These are phyloP conservation scores for Xyrichtys novacula DNA, from an alignment of 2,797 vertebrate species.

Conservation along the genomic window DNA sequence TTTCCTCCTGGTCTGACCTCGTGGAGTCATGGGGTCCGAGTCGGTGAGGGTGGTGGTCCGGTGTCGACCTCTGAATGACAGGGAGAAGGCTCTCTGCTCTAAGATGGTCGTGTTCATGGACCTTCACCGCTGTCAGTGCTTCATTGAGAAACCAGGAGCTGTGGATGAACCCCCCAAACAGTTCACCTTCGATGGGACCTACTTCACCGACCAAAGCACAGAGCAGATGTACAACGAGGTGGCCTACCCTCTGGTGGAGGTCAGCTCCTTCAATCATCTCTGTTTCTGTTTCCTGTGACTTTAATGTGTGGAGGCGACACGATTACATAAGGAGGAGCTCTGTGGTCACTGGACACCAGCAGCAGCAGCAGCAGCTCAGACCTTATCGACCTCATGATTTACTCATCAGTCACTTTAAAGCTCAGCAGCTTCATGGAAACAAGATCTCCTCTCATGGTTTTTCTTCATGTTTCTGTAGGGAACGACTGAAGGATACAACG, in stretches of 20 bases:
- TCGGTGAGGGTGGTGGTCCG: constrained; percentile 90
- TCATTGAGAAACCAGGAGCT: constrained; percentile 84
- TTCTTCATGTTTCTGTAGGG: constrained; percentile 78
- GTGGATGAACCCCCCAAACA: constrained; percentile 87
- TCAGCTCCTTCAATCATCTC: constrained; percentile 56
- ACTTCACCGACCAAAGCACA: constrained; percentile 85
- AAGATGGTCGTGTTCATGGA: constrained; percentile 84
- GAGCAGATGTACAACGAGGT: constrained; percentile 94
- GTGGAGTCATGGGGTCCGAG: constrained; percentile 85
- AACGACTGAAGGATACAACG: constrained; percentile 92
- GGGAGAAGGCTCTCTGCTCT: constrained; percentile 85
- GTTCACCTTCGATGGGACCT: constrained; percentile 93
- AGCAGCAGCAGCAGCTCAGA: constrained; percentile 30
- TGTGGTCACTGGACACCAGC: constrained; percentile 66
- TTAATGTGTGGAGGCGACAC: constrained; percentile 4
- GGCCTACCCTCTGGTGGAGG: constrained; percentile 90
- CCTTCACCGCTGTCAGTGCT: constrained; percentile 85
- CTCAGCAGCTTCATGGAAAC: constrained; percentile 11
- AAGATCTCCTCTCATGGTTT: neutral
- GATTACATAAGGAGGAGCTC: constrained; percentile 1
- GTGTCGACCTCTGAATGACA: constrained; percentile 87
- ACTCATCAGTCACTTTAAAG: constrained; percentile 40
- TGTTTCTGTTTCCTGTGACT: neutral
- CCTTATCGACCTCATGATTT: constrained; percentile 65
- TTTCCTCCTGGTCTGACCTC: neutral